Evolutionary conservation across 2,113 vertebrate species (phyloP), one percentile per base, ranked within the genome.

Genomic region (Odocoileus hemionus): DNA sequence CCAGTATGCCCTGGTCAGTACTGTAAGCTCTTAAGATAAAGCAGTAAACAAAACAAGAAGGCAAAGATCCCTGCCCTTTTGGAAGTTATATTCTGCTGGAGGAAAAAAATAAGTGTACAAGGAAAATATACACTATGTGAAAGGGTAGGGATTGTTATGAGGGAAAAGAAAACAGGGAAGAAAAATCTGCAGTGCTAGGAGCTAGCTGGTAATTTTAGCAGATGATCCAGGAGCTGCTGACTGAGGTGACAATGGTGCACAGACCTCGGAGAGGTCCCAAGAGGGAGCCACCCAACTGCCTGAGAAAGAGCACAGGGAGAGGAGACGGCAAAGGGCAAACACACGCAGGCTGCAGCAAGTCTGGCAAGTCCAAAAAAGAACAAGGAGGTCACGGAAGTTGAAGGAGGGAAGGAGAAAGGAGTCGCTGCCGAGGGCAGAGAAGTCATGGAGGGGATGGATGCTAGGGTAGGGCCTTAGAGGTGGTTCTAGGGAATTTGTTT

Each of bases 141-240:
- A 19, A 57, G 3, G 23, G 5, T 52, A 4, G 21, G 52, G 55
- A 52, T 43, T 84, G 7, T 67, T 88, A 92, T 58, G 12, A 25
- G 88, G 47, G 91, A 95, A 80, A 93, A 87, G 10, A 78, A 97
- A 74, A 26, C 12, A 96, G 15, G 45, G 33, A 91, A 50, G 74
- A 54, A 88, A 94, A 96, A 50, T 25, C 33, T 36, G 17, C 25
- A 79, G 76, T 94, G 12, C 12, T 94, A 89, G 21, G 12, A 74
- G 7, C 15, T 64, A 14, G 33, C 64, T 80, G 33, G 7, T 52
- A 57, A 57, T 76, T 83, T 78, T 86, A 76, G 92, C 14, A 39
- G n/a, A 60, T 61, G 17, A 11, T 33, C 88, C 85, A 45, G 7
- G 23, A 86, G 33, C 26, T 23, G 28, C 7, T 43, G 28, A 17